Percentiles rank a stretch among this genome's conserved stretches.
Conservation (phyloP, 2,888 invertebrate genomes). For the Gastracanthus pulcherrimus region DNA sequence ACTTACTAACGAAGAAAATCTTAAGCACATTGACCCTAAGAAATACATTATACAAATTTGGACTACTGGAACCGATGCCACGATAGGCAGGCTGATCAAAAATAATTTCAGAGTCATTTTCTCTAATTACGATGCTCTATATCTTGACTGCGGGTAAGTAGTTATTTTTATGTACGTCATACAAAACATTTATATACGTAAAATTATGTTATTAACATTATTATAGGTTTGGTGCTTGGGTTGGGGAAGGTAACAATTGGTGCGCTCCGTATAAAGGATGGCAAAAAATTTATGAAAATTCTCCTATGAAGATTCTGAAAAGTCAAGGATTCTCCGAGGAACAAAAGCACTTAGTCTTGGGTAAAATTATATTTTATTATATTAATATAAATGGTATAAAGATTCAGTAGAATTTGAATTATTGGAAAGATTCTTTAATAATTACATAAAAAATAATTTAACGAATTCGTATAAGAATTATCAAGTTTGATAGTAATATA, state of each 20-base stretch:
- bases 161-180: background rate
- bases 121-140: constrained; percentile 92
- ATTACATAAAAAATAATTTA: too few relatives aligned
- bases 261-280: constrained; percentile 94
- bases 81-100: constrained; percentile 83
- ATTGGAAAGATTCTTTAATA: too few relatives aligned
- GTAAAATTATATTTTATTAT: constrained; percentile 69
- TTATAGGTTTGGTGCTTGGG: constrained; percentile 86
- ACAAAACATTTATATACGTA: background rate
- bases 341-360: constrained; percentile 79
- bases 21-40: constrained; percentile 84
- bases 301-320: constrained; percentile 80
- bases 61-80: constrained; percentile 84
- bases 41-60: constrained; percentile 92
- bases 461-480: too few relatives aligned
- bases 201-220: background rate
- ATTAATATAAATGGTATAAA: too few relatives aligned
- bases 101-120: constrained; percentile 88
- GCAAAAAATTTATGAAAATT: constrained; percentile 91
- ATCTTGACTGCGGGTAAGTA: constrained; percentile 88
- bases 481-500: too few relatives aligned
- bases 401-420: too few relatives aligned
- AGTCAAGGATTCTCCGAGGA: constrained; percentile 75
- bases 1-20: constrained; percentile 83
- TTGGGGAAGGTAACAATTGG: constrained; percentile 91